phyloP scores from a whole-genome alignment of 2,888 invertebrate species.

The Ctena decussata region DNA sequence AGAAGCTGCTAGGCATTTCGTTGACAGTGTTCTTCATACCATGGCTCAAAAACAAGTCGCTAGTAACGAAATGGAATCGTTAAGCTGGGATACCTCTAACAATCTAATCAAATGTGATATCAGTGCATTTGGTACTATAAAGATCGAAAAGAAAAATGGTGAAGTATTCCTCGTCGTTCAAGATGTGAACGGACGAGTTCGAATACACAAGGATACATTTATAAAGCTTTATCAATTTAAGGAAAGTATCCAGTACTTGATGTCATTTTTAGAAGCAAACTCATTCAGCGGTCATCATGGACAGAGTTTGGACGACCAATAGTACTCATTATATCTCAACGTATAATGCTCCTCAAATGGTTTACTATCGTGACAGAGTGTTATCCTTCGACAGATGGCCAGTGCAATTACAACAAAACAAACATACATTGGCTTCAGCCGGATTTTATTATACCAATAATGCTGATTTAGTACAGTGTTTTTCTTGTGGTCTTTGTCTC shows the following conservation, averaged over 20 bases:
- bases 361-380: background rate
- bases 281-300: background rate
- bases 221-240: background rate
- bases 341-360: no score
- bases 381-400: background rate
- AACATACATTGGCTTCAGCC: background rate
- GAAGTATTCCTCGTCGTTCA: background rate
- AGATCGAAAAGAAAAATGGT: background rate
- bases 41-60: background rate
- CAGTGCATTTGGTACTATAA: background rate
- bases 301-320: background rate
- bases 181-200: background rate
- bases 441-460: background rate
- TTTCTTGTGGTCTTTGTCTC: background rate
- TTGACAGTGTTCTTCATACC: background rate
- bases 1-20: background rate
- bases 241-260: conserved; percentile 3
- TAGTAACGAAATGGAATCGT: background rate
- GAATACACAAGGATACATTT: conserved; percentile 2
- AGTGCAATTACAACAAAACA: background rate
- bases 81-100: background rate
- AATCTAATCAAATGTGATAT: background rate
- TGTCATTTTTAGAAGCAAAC: conserved; percentile 11
- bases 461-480: background rate
- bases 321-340: no score